Evolutionary conservation across 2,888 invertebrate species (phyloP), one percentile per base, ranked within the genome.

Genomic region (Drosophila incognita): DNA sequence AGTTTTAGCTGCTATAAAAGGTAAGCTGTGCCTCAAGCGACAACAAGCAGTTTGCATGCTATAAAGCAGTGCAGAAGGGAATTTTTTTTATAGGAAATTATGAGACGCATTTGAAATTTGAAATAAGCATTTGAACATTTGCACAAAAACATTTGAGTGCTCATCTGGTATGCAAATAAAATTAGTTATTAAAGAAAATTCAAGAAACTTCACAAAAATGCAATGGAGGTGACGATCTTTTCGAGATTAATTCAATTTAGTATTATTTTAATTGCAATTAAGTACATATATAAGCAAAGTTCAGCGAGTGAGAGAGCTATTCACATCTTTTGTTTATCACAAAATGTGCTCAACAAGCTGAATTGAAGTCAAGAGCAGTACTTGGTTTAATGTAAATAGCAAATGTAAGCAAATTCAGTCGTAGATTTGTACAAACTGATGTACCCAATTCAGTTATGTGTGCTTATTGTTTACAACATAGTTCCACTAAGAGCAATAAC

Each of bases 381-480:
- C n/a, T 15, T 15, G n/a, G 36, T 24, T 36, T 36, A 46, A 52
- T 69, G 27, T 18, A 36, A 59, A 74, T 67, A 69, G 42, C 27
- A 59, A 31, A 57, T 60, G 51, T 48, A 52, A 59, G 35, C 46
- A 69, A 38, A 58, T 51, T 48, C n/a, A 49, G 24, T 33, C 27
- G 48, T 24, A 68, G 72, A 49, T 63, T 63, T 31, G 33, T 48
- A 61, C 57, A 52, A 73, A 73, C 66, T 76, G 77, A 76, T 82
- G 77, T 83, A 40, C 60, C 62, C 69, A 74, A 86, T 81, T 81
- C 62, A 68, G 65, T 74, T 70, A 77, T 65, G 69, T 48, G 52
- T 15, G 60, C 58, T 73, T 76, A 74, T 87, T 89, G 88, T 89
- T 89, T 84, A 74, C 69, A 69, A 74, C 69, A 69, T 56, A 68